Conservation (phyloP, 1,140 invertebrate genomes). For the Babylonia areolata region DNA sequence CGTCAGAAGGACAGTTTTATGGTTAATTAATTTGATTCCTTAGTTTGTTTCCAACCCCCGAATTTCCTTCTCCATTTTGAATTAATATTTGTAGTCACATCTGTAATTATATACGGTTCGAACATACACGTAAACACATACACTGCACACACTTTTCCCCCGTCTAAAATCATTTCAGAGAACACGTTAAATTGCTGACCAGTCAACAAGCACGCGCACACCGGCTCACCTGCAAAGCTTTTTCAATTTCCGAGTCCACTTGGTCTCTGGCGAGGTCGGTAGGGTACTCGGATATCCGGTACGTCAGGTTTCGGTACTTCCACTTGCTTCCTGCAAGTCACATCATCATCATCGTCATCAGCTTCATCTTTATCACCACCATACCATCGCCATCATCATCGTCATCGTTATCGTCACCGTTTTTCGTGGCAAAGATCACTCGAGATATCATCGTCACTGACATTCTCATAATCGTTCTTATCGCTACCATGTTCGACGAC, state of each 20-base stretch:
- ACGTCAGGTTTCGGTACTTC: constrained; percentile 90
- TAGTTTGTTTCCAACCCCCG: too few relatives aligned
- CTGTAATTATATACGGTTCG: too few relatives aligned
- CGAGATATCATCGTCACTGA: neutral
- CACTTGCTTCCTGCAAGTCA: constrained; percentile 89
- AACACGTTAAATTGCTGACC: too few relatives aligned
- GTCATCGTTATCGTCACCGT: neutral
- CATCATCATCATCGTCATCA: neutral
- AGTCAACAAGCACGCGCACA: neutral
- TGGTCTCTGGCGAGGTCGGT: constrained; percentile 46
- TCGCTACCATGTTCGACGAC: too few relatives aligned
- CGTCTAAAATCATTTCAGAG: too few relatives aligned
- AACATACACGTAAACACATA: too few relatives aligned
- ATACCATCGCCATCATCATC: neutral
- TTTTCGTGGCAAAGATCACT: neutral
- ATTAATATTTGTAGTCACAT: too few relatives aligned
- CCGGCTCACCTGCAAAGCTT: constrained; percentile 60
- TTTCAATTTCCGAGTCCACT: constrained; percentile 59
- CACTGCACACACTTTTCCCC: too few relatives aligned
- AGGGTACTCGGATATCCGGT: constrained; percentile 80
- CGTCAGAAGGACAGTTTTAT: too few relatives aligned
- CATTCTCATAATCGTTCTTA: neutral
- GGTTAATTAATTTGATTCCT: too few relatives aligned
- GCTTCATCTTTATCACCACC: neutral
- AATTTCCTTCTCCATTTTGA: neutral